phyloP scores from a whole-genome alignment of 2,797 vertebrate species.

The Cyclura pinguis region DNA sequence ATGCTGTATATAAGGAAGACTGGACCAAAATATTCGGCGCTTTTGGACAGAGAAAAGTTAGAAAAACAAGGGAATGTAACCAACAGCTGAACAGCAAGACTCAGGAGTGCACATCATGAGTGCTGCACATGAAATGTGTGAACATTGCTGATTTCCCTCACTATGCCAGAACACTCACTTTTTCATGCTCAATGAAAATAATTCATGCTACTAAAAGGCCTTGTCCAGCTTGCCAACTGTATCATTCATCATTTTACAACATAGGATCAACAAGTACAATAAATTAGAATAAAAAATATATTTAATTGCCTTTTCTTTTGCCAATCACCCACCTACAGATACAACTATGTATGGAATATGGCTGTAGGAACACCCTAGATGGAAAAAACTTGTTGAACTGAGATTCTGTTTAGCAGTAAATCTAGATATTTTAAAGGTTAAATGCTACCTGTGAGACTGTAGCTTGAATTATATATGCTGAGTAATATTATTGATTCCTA shows the following conservation, averaged over 20 bases:
- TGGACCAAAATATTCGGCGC: not conserved
- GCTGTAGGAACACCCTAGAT: not conserved
- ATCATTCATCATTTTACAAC: not conserved
- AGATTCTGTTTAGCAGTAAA: not conserved
- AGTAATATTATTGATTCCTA: not conserved
- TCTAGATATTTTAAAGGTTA: not conserved
- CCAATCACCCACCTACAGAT: not conserved
- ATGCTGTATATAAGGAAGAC: not conserved
- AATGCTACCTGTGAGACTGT: not conserved
- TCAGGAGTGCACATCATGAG: not conserved
- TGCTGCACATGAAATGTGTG: not conserved
- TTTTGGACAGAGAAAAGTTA: not conserved
- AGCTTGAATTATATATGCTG: not conserved
- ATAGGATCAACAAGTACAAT: not conserved
- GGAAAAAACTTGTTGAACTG: not conserved
- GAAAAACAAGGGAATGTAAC: not conserved
- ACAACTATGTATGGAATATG: too few relatives aligned
- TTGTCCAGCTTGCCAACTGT: not conserved
- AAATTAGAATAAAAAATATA: not conserved
- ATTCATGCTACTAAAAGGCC: not conserved
- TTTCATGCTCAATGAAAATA: not conserved
- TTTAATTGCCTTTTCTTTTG: not conserved
- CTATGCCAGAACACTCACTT: not conserved
- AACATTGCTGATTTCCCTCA: not conserved
- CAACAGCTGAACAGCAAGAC: not conserved